Evolutionary conservation across 2,797 vertebrate genomes (phyloP).

Genomic region (Pantherophis alleghaniensis): DNA sequence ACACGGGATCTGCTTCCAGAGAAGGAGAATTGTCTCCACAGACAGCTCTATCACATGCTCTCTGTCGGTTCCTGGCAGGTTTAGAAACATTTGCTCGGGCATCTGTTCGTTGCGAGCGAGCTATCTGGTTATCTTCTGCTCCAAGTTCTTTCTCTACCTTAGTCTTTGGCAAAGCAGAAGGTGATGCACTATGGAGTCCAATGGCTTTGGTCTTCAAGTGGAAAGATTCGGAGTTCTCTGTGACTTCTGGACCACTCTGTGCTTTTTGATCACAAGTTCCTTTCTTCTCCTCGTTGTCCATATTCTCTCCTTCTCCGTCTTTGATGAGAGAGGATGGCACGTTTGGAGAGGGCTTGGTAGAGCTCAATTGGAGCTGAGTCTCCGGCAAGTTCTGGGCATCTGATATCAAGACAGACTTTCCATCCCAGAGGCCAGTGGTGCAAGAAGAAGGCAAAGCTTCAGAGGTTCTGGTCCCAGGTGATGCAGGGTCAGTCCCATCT

Average conservation of each 20-base stretch:
- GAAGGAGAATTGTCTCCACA: neutral
- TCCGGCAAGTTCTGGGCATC: conserved; percentile 50
- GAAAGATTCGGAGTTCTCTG: conserved; percentile 17
- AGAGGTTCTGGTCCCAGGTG: neutral
- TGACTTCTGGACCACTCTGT: neutral
- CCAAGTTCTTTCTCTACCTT: neutral
- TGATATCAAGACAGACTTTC: conserved; percentile 20
- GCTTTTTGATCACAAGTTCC: neutral
- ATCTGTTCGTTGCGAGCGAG: conserved; percentile 24
- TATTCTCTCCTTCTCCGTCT: conserved; percentile 13
- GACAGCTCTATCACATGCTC: conserved; percentile 30
- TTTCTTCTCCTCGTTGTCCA: conserved; percentile 6
- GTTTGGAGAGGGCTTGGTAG: conserved; percentile 28
- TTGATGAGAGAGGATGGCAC: conserved; percentile 27
- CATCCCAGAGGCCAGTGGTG: neutral
- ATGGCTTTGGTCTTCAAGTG: conserved; percentile 5
- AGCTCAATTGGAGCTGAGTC: neutral
- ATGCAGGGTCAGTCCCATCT: neutral
- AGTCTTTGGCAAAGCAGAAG: neutral
- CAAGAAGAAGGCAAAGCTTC: neutral
- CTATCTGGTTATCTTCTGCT: neutral
- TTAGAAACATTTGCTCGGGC: conserved; percentile 32
- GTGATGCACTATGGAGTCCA: neutral
- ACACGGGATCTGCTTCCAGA: neutral
- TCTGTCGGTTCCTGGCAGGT: conserved; percentile 23